Evolutionary conservation across 2,113 vertebrate genomes (phyloP).

Genomic region (Mus musculus): DNA sequence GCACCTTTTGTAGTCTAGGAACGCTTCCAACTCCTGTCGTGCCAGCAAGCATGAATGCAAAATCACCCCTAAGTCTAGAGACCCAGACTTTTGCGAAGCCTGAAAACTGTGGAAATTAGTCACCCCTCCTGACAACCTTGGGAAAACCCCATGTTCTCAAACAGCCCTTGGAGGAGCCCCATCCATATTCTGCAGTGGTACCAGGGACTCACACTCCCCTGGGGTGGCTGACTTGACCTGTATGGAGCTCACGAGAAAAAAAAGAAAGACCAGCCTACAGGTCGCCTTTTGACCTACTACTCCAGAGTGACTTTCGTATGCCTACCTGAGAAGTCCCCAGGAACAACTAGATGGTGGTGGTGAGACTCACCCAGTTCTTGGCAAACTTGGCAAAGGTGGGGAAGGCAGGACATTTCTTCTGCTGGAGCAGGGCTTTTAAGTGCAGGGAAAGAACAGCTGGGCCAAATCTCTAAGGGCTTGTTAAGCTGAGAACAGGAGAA

Average conservation of each 20-base stretch:
- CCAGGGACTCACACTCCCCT: fast-evolving
- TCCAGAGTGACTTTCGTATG: not conserved
- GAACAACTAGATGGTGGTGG: not conserved
- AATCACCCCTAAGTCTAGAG: not conserved
- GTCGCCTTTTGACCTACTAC: not conserved
- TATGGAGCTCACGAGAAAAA: fast-evolving
- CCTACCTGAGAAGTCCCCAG: not conserved
- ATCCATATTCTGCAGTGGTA: too few relatives aligned
- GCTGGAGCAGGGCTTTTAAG: not conserved
- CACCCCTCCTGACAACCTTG: fast-evolving
- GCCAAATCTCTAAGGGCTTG: not conserved
- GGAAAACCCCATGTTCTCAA: fast-evolving
- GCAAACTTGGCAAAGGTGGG: not conserved
- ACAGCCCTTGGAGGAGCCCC: fast-evolving
- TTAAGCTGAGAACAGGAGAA: not conserved
- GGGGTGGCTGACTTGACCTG: fast-evolving
- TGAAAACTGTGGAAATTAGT: not conserved
- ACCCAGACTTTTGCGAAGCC: not conserved
- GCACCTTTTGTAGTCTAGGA: not conserved
- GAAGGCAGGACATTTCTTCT: not conserved
- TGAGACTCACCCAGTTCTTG: conserved; percentile 8
- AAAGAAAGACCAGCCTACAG: not conserved
- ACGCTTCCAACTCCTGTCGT: fast-evolving
- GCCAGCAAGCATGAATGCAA: fast-evolving
- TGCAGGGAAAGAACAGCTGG: not conserved